Evolutionary conservation across 1,140 invertebrate genomes (phyloP), one percentile per base, ranked within the genome.

Genomic region (Chrysoperla carnea): DNA sequence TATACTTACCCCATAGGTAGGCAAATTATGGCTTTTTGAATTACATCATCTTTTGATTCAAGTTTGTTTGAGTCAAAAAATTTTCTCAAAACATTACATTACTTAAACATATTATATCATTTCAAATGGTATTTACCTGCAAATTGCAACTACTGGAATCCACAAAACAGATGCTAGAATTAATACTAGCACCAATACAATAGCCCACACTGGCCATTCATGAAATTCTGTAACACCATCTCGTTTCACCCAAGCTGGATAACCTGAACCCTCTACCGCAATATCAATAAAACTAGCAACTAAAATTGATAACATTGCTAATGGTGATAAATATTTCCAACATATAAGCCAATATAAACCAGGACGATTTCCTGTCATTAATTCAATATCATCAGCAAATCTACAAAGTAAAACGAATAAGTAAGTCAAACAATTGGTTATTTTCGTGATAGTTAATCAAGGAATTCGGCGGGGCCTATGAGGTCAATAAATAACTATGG

Each of bases 271-370:
- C 46, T 85, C 77, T 1, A 76, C 70, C 0, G 79, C 66, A 41
- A 91, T 79, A 54, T 94, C 84, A 36, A 81, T 67, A 51, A 93
- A 78, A 29, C 86, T 91, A 0, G 88, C 81, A 15, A 79, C 62
- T 8, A 95, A 63, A 50, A 95, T 91, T 44, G 81, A 77, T 13
- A 90, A 59, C 90, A 95, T 95, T 1, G 88, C 86, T 40, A 81
- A 55, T 0, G 91, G 91, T 17, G 87, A 90, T 8, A 94, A 59
- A 52, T 91, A 95, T 54, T 91, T 89, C 89, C 90, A 94, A 59
- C 89, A 94, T 46, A 92, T 78, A 46, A 89, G 61, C 88, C 88
- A 93, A 56, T 90, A 94, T 5, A 86, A 64, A 2, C 78, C 78
- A 4, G 89, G 88, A 27, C 86, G 65, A 36, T 75, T 75, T 0